Conservation (phyloP, 1,140 invertebrate genomes). For the Zaprionus ornatus region DNA sequence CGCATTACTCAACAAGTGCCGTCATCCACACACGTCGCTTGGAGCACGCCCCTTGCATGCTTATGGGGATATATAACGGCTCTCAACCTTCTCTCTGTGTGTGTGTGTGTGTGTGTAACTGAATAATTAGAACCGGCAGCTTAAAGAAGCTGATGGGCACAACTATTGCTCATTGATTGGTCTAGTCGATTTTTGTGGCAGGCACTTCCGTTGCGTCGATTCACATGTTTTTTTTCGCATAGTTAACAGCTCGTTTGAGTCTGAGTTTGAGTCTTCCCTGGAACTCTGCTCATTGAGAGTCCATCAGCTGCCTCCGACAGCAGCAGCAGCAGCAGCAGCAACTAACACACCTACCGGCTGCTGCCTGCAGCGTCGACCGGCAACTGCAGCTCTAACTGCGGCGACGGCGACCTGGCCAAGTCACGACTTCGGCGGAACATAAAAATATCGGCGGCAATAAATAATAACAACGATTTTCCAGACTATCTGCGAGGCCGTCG, state of each 20-base stretch:
- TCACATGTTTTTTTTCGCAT: constrained; percentile 33
- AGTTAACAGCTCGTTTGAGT: constrained; percentile 54
- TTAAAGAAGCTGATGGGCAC: constrained; percentile 3
- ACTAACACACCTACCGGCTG: constrained; percentile 70
- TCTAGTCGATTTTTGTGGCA: constrained; percentile 20
- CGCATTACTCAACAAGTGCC: constrained; percentile 63
- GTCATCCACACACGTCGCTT: constrained; percentile 1
- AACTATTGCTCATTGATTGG: not conserved
- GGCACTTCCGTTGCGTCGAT: constrained; percentile 61
- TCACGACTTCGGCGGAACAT: constrained; percentile 80
- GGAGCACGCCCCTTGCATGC: constrained; percentile 57
- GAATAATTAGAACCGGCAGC: constrained; percentile 41
- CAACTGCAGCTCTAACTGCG: constrained; percentile 3
- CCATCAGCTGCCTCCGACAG: constrained; percentile 50
- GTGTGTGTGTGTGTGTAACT: constrained; percentile 17
- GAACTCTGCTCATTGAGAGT: constrained; percentile 56
- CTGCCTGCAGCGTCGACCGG: constrained; percentile 34
- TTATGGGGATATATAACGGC: constrained; percentile 44
- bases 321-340: constrained; percentile 19
- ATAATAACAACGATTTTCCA: constrained; percentile 82
- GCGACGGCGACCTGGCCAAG: constrained; percentile 61
- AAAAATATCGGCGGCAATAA: constrained; percentile 81
- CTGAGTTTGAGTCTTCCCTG: constrained; percentile 53
- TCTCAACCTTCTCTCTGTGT: not conserved
- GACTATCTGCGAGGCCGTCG: constrained; percentile 69